Percentiles rank a stretch among this genome's conserved stretches.
These are phyloP conservation scores for Frankliniella fusca DNA, from an alignment of 2,888 invertebrate genomes.

Conservation along the genomic window DNA sequence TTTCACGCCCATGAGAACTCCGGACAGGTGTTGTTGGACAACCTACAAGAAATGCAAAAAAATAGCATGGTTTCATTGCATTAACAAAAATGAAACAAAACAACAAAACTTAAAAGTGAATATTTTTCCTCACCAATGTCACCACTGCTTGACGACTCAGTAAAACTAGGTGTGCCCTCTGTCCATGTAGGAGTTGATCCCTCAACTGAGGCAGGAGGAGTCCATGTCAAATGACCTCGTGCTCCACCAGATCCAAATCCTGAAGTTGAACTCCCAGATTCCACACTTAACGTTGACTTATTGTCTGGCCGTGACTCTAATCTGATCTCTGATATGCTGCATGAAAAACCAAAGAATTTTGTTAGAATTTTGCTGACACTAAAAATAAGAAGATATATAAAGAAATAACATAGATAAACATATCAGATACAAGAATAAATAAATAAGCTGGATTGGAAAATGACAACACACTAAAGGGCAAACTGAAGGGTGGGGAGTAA, in stretches of 20 bases:
- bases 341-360: slow-evolving; percentile 15
- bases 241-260: slow-evolving; percentile 46
- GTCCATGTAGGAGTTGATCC: slow-evolving; percentile 97
- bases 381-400: background rate
- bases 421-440: background rate
- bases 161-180: slow-evolving; percentile 95
- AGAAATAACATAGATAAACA: background rate
- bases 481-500: too few species aligned
- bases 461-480: too few species aligned
- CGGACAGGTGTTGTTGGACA: slow-evolving; percentile 58
- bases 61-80: background rate
- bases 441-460: background rate
- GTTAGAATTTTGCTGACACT: background rate
- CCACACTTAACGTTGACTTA: slow-evolving; percentile 60
- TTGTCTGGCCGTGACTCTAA: slow-evolving; percentile 59
- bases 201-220: slow-evolving; percentile 79
- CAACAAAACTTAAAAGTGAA: background rate
- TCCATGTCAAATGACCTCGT: slow-evolving; percentile 59
- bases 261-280: slow-evolving; percentile 57
- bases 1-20: slow-evolving; percentile 8
- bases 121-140: slow-evolving; percentile 66
- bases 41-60: slow-evolving; percentile 46
- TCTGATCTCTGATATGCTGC: slow-evolving; percentile 68
- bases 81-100: background rate
- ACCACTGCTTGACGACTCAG: slow-evolving; percentile 91